These are phyloP conservation scores for Philhelius pedissequus DNA, from an alignment of 2,888 invertebrate species.

Conservation along the genomic window DNA sequence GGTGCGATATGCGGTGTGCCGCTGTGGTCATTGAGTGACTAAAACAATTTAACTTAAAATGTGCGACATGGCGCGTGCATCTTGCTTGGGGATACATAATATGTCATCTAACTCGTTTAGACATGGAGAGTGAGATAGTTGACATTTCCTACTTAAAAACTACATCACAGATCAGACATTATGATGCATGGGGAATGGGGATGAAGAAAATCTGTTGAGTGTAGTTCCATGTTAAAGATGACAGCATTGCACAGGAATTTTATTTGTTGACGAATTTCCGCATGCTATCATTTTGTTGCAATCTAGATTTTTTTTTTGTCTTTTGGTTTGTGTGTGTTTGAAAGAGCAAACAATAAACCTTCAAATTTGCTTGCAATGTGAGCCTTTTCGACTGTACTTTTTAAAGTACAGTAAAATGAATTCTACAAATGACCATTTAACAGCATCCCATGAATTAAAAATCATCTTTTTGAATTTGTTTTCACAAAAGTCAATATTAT, in stretches of 20 bases:
- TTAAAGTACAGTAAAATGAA: too few relatives aligned
- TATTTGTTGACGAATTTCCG: slow-evolving; percentile 47
- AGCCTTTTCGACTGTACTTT: too few relatives aligned
- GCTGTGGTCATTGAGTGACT: slow-evolving; percentile 13
- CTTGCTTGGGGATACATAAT: background rate
- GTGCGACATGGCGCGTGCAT: slow-evolving; percentile 49
- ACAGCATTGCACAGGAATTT: slow-evolving; percentile 41
- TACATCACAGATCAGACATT: background rate
- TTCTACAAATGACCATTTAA: too few relatives aligned
- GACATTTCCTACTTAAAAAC: slow-evolving; percentile 62
- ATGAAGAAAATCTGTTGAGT: slow-evolving; percentile 1
- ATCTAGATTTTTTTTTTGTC: slow-evolving; percentile 19
- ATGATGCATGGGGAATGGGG: background rate
- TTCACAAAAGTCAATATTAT: too few relatives aligned
- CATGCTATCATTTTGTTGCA: slow-evolving; percentile 12
- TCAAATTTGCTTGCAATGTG: too few relatives aligned
- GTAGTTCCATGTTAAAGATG: slow-evolving; percentile 39
- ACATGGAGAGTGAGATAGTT: slow-evolving; percentile 31
- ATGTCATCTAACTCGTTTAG: slow-evolving; percentile 54
- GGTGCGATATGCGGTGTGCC: slow-evolving; percentile 17
- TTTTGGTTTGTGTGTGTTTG: too few relatives aligned
- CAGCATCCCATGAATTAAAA: too few relatives aligned
- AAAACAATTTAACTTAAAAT: slow-evolving; percentile 19
- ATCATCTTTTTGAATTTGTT: too few relatives aligned
- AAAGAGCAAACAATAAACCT: too few relatives aligned